These are phyloP conservation scores for Pomatostomus ruficeps DNA, from an alignment of 2,113 vertebrate genomes.

Conservation along the genomic window DNA sequence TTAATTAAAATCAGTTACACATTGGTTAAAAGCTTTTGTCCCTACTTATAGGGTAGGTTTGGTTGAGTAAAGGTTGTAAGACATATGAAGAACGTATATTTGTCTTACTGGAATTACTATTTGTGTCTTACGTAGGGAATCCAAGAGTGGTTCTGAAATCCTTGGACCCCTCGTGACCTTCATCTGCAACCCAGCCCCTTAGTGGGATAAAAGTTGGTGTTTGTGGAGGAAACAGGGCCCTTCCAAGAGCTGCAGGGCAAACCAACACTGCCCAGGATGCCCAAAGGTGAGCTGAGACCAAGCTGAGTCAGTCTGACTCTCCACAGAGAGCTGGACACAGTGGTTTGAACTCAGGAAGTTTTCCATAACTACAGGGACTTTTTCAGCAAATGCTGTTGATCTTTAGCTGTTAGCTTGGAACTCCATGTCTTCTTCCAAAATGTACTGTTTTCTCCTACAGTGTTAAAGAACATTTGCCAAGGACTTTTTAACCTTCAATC, in stretches of 20 bases:
- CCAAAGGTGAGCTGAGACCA: not conserved
- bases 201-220: not conserved
- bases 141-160: not conserved
- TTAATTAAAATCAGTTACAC: not conserved
- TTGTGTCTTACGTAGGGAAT: not conserved
- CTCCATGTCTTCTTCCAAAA: not conserved
- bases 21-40: not conserved
- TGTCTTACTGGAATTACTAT: not conserved
- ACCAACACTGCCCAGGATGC: not conserved
- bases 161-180: not conserved
- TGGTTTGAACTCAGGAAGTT: not conserved
- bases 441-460: not conserved
- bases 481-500: not conserved
- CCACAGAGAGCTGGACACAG: not conserved
- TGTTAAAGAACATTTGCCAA: not conserved
- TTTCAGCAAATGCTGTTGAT: not conserved
- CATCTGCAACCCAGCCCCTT: not conserved
- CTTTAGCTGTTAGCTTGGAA: not conserved
- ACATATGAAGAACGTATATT: rapidly evolving
- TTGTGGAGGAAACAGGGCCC: not conserved
- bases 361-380: not conserved
- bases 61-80: not conserved
- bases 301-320: not conserved
- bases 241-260: not conserved
- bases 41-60: not conserved